Evolutionary conservation across 2,113 vertebrate species (phyloP).

Genomic region (Psittacara wagleri): DNA sequence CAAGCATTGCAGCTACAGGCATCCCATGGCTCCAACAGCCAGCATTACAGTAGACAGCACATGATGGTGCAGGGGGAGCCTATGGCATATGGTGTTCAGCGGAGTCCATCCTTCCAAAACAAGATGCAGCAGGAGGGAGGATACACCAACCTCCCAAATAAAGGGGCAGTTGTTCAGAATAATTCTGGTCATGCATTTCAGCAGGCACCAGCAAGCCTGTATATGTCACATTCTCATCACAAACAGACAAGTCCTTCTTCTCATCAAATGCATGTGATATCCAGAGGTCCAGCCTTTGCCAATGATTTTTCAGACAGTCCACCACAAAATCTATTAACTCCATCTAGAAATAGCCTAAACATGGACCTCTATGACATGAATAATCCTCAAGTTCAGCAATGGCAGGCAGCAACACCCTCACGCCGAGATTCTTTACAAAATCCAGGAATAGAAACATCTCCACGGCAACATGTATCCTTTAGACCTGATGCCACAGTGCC

Average conservation of each 20-base stretch:
- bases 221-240: slow-evolving; percentile 84
- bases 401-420: slow-evolving; percentile 76
- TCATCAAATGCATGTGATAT: slow-evolving; percentile 87
- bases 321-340: slow-evolving; percentile 81
- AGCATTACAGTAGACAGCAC: slow-evolving; percentile 85
- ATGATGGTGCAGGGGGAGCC: slow-evolving; percentile 82
- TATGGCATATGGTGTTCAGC: slow-evolving; percentile 86
- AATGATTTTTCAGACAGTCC: slow-evolving; percentile 87
- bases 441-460: slow-evolving; percentile 74
- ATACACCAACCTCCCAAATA: slow-evolving; percentile 84
- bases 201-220: slow-evolving; percentile 75
- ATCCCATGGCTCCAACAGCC: slow-evolving; percentile 72
- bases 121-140: slow-evolving; percentile 85
- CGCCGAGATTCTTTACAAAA: slow-evolving; percentile 83
- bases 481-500: slow-evolving; percentile 84
- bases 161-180: slow-evolving; percentile 81
- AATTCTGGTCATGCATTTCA: slow-evolving; percentile 78
- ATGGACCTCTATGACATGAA: slow-evolving; percentile 86
- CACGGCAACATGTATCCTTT: slow-evolving; percentile 83
- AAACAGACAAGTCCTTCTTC: slow-evolving; percentile 88
- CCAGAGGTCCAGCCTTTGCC: slow-evolving; percentile 81
- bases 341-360: slow-evolving; percentile 91
- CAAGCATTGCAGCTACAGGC: slow-evolving; percentile 82
- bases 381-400: slow-evolving; percentile 75
- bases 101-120: slow-evolving; percentile 94